Base-by-base conservation (phyloP, 2,797 vertebrate genomes). In the Danio aesculapii region DNA sequence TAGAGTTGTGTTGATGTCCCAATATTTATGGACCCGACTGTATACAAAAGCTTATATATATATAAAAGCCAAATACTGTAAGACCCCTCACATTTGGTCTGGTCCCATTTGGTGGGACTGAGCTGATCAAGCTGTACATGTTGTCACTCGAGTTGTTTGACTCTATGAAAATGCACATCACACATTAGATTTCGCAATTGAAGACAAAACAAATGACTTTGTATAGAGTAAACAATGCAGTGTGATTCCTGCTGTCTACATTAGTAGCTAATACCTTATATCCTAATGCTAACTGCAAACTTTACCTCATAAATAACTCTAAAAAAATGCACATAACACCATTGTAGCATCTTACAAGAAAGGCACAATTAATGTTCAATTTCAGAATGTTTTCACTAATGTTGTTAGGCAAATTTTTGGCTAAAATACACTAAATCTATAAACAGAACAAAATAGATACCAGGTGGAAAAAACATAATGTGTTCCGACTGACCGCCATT, bases 61-160 rank as follows among this genome's bases (percentile, higher is more conserved):
- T 30, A 30, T 30, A 1, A 1, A 30, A 3, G 30, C 30, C 30
- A 30, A 30, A 30, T 30, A 30, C 30, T 30, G 6, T 1, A 47
- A 30, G 6, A 47, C 30, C n/a, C n/a, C 93, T 98, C 94, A 99
- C 97, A 89, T 97, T 99, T 88, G 97, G 95, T 89, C 98, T 96
- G 92, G 95, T 98, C 91, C 95, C 96, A 88, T 96, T 96, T 62
- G 96, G 95, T 89, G 97, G 96, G 87, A 97, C 96, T 90, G 97
- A 94, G 90, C 96, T 99, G 94, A 99, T 99, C 95, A 99, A 95
- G 67, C 96, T 99, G 94, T 99, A 99, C 96, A 99, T 98, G 93
- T 98, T 99, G 92, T 99, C 98, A 71, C 98, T 97, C 86, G 98
- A 99, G 92, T 98, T 99, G 87, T 97, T 99, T 83, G 98, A 99